Percentiles rank a stretch among this genome's conserved stretches.
phyloP scores from a whole-genome alignment of 2,888 invertebrate genomes.

The Herminia tarsipennalis region DNA sequence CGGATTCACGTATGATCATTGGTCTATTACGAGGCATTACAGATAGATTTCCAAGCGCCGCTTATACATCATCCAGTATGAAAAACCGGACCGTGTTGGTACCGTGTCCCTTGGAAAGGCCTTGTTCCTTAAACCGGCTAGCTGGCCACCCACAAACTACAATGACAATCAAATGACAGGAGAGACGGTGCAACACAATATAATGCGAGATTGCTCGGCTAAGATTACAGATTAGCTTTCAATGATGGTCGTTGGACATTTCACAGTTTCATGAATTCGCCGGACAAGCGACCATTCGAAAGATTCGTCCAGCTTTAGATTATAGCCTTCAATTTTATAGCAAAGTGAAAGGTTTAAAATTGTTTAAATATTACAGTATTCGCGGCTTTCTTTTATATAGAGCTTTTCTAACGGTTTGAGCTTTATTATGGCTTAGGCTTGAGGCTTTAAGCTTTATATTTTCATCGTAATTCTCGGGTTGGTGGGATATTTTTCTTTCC shows the following conservation, averaged over 20 bases:
- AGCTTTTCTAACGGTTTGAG: constrained; percentile 5
- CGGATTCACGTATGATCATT: no score
- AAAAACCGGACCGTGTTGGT: no score
- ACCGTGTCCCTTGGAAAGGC: no score
- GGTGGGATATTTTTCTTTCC: no score
- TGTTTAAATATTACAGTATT: constrained; percentile 9
- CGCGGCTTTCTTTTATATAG: constrained; percentile 9
- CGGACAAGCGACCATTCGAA: constrained; percentile 3
- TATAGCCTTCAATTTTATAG: constrained; percentile 41
- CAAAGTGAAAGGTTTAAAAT: constrained; percentile 48
- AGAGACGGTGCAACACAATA: constrained; percentile 36
- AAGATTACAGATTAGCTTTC: constrained; percentile 24
- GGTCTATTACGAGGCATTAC: no score
- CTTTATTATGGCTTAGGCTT: background rate
- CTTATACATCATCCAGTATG: no score
- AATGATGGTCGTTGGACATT: constrained; percentile 57
- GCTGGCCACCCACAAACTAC: constrained; percentile 49
- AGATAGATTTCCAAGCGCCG: no score
- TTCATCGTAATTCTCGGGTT: background rate
- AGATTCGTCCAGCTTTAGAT: constrained; percentile 26
- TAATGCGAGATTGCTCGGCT: constrained; percentile 18
- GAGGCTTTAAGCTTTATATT: background rate
- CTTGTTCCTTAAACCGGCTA: background rate
- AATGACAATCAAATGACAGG: constrained; percentile 41
- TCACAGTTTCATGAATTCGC: constrained; percentile 48